Evolutionary conservation across 92 coral and sea anemone species (phyloP), one percentile per base, ranked within the genome.

Genomic region (Nematostella vectensis): DNA sequence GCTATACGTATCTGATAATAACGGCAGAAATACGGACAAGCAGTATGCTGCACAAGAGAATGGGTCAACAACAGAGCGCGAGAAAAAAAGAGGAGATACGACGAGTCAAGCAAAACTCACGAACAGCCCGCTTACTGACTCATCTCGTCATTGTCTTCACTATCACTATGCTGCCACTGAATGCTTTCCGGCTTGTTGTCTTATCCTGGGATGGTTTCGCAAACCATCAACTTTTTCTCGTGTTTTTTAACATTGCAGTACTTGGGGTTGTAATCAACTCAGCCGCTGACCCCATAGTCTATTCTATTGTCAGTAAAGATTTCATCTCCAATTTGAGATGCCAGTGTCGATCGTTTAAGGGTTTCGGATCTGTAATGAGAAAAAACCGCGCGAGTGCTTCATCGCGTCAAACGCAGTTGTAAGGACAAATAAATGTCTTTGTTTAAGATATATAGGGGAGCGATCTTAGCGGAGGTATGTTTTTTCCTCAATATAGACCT

Each of bases 231-330:
- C 38, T 66, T 12, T 66, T 66, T 45, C 47, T 66, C 1, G 55
- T 72, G 3, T 25, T 27, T 20, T 24, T 20, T 19, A 63, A 64
- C 30, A 28, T 59, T 30, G 62, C 69, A n/a, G 55, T 39, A 12
- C n/a, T 64, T 9, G 59, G 73, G 1, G 53, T 65, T 2, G 77
- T 47, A 4, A 11, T 59, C 28, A 78, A 78, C 22, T 72, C 80
- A 1, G 75, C 72, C 0, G 85, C 79, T 2, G 79, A 78, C 49
- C 85, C 85, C 2, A 45, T 78, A 1, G 55, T 78, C 11, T 78
- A 78, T 55, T 59, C 75, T 16, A 56, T 60, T 0, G 79, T 72
- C 15, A 78, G 50, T 9, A 66, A 61, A 44, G 70, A 53, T 4
- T 78, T 78, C 43, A 39, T 54, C 47, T 15, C 63, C 0, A 20